phyloP scores from a whole-genome alignment of 2,888 invertebrate genomes.

The Temnothorax rugatulus region DNA sequence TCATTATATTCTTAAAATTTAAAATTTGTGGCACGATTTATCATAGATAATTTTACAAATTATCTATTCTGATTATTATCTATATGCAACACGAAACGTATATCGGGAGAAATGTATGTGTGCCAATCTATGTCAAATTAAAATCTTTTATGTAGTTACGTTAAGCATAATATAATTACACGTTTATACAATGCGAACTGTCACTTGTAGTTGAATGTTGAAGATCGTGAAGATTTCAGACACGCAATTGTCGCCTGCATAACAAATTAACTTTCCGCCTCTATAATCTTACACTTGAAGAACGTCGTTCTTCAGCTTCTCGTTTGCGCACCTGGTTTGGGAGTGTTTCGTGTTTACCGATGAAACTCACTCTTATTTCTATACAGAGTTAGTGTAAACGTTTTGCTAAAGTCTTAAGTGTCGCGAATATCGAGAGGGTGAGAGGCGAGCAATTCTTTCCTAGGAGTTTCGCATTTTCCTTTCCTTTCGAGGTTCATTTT shows the following conservation, averaged over 20 bases:
- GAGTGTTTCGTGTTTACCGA: slow-evolving; percentile 65
- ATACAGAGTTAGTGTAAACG: slow-evolving; percentile 62
- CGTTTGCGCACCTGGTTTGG: slow-evolving; percentile 7
- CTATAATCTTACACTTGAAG: not conserved
- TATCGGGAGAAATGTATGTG: not conserved
- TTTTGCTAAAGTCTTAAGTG: slow-evolving; percentile 67
- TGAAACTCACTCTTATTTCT: slow-evolving; percentile 66
- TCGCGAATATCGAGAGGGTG: slow-evolving; percentile 51
- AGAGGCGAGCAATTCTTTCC: slow-evolving; percentile 53
- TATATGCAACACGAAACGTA: not conserved
- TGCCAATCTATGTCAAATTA: not conserved
- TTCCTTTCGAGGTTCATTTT: slow-evolving; percentile 24
- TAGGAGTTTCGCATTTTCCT: slow-evolving; percentile 35
- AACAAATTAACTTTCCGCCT: slow-evolving; percentile 46
- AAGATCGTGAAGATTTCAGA: not conserved
- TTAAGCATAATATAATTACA: slow-evolving; percentile 12
- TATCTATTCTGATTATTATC: not conserved
- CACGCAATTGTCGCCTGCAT: not conserved
- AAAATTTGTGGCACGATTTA: not conserved
- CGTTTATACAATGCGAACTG: not conserved
- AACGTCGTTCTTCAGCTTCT: slow-evolving; percentile 36
- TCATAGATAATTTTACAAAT: not conserved
- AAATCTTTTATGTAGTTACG: not conserved
- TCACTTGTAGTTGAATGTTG: not conserved
- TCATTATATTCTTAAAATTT: not conserved